phyloP scores from a whole-genome alignment of 2,113 vertebrate genomes.

The Glaucomys volans region DNA sequence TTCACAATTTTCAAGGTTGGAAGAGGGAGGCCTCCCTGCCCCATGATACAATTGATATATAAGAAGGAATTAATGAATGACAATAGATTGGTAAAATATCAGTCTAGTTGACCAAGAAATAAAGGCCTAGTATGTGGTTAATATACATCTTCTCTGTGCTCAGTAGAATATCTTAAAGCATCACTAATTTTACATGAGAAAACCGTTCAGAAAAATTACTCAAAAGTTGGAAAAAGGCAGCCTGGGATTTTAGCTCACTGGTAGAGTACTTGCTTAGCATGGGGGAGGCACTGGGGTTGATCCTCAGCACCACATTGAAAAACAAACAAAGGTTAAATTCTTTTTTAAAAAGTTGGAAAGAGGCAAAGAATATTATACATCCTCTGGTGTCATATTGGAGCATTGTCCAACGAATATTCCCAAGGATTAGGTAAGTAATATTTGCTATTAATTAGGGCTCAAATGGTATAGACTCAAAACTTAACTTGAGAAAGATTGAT shows the following conservation, averaged over 20 bases:
- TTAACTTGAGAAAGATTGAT: constrained; percentile 24
- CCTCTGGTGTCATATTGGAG: background rate
- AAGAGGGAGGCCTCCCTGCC: background rate
- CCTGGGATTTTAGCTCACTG: no score
- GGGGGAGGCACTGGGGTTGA: no score
- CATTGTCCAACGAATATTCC: background rate
- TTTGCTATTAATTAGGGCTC: background rate
- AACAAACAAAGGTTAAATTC: no score
- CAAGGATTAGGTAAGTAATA: background rate
- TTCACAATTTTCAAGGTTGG: background rate
- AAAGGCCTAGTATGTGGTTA: background rate
- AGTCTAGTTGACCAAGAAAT: background rate
- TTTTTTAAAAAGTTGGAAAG: background rate
- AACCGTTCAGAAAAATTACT: background rate
- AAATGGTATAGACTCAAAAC: background rate
- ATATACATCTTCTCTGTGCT: background rate
- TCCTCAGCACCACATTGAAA: no score
- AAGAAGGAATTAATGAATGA: background rate
- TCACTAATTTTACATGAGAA: background rate
- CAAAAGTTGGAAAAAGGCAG: background rate
- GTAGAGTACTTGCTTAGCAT: no score
- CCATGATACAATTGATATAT: background rate
- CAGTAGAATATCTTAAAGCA: background rate
- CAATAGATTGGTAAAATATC: background rate
- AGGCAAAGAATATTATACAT: background rate